A percentile compares a stretch with the other conserved stretches of the same genome.
Evolutionary conservation across 2,113 vertebrate genomes (phyloP).

Genomic region (Rhodinocichla rosea): DNA sequence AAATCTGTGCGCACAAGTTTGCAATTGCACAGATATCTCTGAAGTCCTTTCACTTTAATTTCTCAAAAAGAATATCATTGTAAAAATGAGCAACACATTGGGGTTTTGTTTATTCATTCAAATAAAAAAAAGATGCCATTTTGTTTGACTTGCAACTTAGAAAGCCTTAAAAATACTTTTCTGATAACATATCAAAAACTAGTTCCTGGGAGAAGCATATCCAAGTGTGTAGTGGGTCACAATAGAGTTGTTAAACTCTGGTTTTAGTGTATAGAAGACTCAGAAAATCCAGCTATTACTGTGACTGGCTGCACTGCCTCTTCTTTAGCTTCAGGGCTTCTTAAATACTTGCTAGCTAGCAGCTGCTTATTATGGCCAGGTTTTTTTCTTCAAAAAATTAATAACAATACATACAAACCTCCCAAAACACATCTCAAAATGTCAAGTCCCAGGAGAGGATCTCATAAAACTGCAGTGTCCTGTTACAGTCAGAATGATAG

Average conservation of each 20-base stretch:
- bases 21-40: background rate
- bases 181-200: background rate
- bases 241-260: background rate
- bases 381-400: background rate
- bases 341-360: background rate
- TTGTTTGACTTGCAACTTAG: background rate
- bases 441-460: background rate
- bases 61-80: background rate
- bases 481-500: background rate
- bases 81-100: background rate
- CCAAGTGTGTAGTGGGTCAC: background rate
- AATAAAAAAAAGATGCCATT: background rate
- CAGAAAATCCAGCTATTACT: background rate
- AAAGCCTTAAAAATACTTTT: background rate
- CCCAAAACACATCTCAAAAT: background rate
- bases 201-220: background rate
- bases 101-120: background rate
- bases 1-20: background rate
- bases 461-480: background rate
- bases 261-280: background rate
- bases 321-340: background rate
- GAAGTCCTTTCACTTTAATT: background rate
- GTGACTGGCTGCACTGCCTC: background rate
- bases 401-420: background rate
- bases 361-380: background rate